A percentile compares a stretch with the other conserved stretches of the same genome.
Evolutionary conservation across 1,140 invertebrate genomes (phyloP).

Genomic region (Procambarus virginalis): DNA sequence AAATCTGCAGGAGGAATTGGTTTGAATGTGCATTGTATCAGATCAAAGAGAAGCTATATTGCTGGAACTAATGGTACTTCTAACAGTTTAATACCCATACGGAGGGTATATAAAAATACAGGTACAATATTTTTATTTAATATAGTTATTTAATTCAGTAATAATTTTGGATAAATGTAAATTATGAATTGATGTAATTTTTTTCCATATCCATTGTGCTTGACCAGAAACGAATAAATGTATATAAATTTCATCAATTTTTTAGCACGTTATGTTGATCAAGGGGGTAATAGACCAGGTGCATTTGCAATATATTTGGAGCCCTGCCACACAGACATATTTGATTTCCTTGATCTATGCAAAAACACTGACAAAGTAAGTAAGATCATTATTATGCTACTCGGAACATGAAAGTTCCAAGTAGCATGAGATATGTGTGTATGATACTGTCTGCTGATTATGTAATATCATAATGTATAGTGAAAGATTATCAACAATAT

Average conservation of each 20-base stretch:
- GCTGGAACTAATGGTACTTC: slow-evolving; percentile 96
- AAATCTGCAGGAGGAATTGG: slow-evolving; percentile 99
- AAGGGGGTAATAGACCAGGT: slow-evolving; percentile 97
- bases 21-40: slow-evolving; percentile 96
- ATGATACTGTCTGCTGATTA: too few relatives aligned
- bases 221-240: too few relatives aligned
- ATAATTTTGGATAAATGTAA: too few relatives aligned
- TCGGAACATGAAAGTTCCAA: too few relatives aligned
- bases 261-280: slow-evolving; percentile 90
- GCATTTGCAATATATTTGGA: slow-evolving; percentile 99
- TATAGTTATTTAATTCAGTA: neutral
- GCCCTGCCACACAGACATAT: slow-evolving; percentile 98
- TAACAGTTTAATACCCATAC: slow-evolving; percentile 98
- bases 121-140: slow-evolving; percentile 8
- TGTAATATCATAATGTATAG: too few relatives aligned
- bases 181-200: too few relatives aligned
- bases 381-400: too few relatives aligned
- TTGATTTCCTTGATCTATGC: slow-evolving; percentile 94
- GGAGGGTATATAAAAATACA: slow-evolving; percentile 96
- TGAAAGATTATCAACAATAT: too few relatives aligned
- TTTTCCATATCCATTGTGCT: too few relatives aligned
- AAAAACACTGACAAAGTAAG: slow-evolving; percentile 90
- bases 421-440: too few relatives aligned
- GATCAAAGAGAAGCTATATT: slow-evolving; percentile 93
- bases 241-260: neutral